These are phyloP conservation scores for Copidosoma aretas DNA, from an alignment of 2,888 invertebrate genomes.

Conservation along the genomic window DNA sequence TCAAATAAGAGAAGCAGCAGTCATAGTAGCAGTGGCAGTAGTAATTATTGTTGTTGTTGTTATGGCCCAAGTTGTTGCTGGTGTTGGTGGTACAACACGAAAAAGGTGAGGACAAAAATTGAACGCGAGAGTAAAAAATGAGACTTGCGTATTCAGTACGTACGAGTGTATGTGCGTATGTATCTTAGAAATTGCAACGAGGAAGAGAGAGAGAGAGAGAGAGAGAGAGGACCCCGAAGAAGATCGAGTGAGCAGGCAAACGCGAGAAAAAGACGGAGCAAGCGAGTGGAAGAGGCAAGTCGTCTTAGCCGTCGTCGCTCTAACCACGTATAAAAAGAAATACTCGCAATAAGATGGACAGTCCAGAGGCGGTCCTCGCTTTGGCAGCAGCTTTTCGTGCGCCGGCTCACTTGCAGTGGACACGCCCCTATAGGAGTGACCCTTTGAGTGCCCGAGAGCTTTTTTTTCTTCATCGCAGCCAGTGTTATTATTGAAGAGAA, in stretches of 20 bases:
- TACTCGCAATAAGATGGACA: conserved; percentile 25
- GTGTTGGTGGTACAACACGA: no score
- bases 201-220: conserved; percentile 29
- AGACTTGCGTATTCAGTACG: no score
- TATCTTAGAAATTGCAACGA: conserved; percentile 26
- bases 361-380: conserved; percentile 27
- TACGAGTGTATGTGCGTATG: neutral
- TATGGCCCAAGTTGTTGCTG: no score
- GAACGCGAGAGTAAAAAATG: no score
- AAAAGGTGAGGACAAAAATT: no score
- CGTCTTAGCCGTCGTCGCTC: conserved; percentile 1
- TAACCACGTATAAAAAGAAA: conserved; percentile 33
- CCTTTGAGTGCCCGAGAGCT: neutral
- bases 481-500: neutral
- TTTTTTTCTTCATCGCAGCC: neutral
- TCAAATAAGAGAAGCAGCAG: no score
- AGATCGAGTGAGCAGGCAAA: conserved; percentile 19
- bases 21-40: no score
- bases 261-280: conserved; percentile 34
- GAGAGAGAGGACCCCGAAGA: conserved; percentile 30
- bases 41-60: no score
- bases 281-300: neutral
- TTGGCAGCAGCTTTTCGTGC: conserved; percentile 11
- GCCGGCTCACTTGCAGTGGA: neutral
- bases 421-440: no score